Evolutionary conservation across 2,888 invertebrate species (phyloP).

Genomic region (Ecliptopera silaceata): DNA sequence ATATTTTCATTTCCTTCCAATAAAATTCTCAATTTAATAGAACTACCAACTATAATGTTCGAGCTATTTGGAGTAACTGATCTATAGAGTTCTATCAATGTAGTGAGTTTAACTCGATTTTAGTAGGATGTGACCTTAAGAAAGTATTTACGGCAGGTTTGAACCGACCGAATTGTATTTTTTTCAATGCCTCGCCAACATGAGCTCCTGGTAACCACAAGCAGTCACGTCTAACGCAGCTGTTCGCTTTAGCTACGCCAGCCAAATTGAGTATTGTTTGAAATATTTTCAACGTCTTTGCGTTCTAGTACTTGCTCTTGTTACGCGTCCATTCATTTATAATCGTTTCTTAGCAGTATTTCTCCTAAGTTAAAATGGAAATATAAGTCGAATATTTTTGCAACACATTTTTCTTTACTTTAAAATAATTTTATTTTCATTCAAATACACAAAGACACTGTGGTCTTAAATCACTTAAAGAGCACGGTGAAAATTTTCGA

Average conservation of each 20-base stretch:
- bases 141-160: slow-evolving; percentile 39
- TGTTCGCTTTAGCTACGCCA: slow-evolving; percentile 53
- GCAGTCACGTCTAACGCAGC: slow-evolving; percentile 59
- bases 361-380: no score
- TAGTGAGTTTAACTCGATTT: slow-evolving; percentile 26
- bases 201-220: slow-evolving; percentile 42
- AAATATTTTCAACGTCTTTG: slow-evolving; percentile 44
- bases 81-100: slow-evolving; percentile 1
- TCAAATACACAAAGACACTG: no score
- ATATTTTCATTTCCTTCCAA: no score
- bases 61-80: background rate
- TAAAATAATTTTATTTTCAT: no score
- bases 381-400: no score
- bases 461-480: no score
- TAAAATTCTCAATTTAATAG: background rate
- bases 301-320: slow-evolving; percentile 33
- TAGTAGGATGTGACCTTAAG: slow-evolving; percentile 48
- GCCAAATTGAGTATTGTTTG: slow-evolving; percentile 56
- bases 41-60: background rate
- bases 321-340: slow-evolving; percentile 31
- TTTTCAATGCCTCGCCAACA: slow-evolving; percentile 51
- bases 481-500: no score
- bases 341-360: slow-evolving; percentile 1
- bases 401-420: no score
- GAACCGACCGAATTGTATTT: slow-evolving; percentile 31